Base-by-base conservation (phyloP, 2,888 invertebrate species). In the Orthosia gothica region DNA sequence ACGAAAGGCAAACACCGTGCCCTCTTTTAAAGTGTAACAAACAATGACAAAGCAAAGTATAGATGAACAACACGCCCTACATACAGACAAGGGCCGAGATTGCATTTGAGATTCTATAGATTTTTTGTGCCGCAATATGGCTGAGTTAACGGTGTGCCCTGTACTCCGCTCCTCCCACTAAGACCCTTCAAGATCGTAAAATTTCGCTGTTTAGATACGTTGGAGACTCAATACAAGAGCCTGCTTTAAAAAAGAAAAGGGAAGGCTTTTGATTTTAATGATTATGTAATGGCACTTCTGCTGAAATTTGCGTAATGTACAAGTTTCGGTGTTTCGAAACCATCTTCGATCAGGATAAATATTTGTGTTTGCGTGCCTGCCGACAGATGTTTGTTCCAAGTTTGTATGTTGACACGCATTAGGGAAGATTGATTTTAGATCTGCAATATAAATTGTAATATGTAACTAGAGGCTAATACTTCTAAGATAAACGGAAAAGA, bases 21-120 rank as follows among this genome's bases (percentile, higher is more conserved):
- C 47, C 78, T 55, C 55, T 40, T 77, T 72, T 52, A 63, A 81
- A 84, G 52, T 81, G 59, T 76, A 79, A 11, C 82, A 71, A 77
- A 77, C 85, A 82, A 82, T 85, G 85, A 84, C 85, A 75, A 82
- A 74, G 82, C 77, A 64, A 23, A 72, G 78, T 61, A 61, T 11
- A 55, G 11, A 57, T 68, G 70, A 73, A 74, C 70, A 67, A 68
- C 68, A 73, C 81, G 88, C 86, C 84, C 87, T 87, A 87, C 81
- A 82, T 83, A 83, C 58, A 64, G 80, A 69, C 76, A 87, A 88
- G 87, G 86, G 86, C 87, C 86, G 55, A 77, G 86, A 88, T 90
- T 88, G 87, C 83, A 86, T 87, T 89, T 74, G 23, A 86, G 87
- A 88, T 88, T 89, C 85, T 83, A 90, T 91, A 79, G 82, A 77